phyloP scores from a whole-genome alignment of 2,888 invertebrate species.

The Spilarctia lutea region DNA sequence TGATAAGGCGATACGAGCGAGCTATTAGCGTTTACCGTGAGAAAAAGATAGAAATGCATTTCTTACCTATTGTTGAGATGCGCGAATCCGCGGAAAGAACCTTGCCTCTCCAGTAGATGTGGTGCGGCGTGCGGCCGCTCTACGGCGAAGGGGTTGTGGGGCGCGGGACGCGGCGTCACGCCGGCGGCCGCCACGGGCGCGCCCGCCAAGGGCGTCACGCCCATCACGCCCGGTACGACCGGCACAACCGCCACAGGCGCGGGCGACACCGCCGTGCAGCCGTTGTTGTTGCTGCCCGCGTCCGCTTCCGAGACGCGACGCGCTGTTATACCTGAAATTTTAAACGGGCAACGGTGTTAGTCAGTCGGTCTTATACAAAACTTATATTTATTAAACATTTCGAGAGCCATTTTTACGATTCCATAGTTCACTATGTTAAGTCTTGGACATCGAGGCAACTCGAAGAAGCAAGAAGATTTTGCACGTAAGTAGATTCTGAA shows the following conservation, averaged over 20 bases:
- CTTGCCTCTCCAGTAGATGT: conserved; percentile 97
- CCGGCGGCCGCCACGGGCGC: conserved; percentile 48
- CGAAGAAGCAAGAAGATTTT: background rate
- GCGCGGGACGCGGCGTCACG: conserved; percentile 71
- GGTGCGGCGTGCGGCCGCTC: conserved; percentile 98
- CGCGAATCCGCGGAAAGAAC: conserved; percentile 96
- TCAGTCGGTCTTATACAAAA: background rate
- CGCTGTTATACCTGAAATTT: conserved; percentile 66
- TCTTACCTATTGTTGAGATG: conserved; percentile 88
- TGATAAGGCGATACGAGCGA: no score
- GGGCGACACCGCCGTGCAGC: conserved; percentile 20
- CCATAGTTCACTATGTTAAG: background rate
- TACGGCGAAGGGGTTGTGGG: conserved; percentile 96
- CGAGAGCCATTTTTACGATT: background rate
- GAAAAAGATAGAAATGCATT: no score
- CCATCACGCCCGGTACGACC: conserved; percentile 22
- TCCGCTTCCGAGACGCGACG: conserved; percentile 79
- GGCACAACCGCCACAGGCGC: background rate
- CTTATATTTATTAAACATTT: no score
- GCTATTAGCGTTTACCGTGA: no score
- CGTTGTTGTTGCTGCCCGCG: conserved; percentile 41
- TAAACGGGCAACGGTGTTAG: background rate
- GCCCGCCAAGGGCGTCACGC: conserved; percentile 16
- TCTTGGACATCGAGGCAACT: background rate
- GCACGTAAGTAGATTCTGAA: background rate